A percentile compares a stretch with the other conserved stretches of the same genome.
Evolutionary conservation across 2,797 vertebrate species (phyloP).

Genomic region (Clarias fuscus): DNA sequence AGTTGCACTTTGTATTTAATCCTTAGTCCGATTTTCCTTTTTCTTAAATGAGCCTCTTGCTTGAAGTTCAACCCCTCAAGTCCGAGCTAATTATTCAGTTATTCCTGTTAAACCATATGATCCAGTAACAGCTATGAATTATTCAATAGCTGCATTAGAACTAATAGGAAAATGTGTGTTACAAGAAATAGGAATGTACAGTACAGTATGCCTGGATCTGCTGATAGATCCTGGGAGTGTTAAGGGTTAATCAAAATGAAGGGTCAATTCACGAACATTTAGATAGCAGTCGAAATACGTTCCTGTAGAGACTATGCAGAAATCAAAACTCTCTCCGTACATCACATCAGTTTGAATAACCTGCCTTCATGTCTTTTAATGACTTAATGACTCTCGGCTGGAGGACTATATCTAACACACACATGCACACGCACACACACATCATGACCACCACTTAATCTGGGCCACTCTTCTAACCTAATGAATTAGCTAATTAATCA

Average conservation of each 20-base stretch:
- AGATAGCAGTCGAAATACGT: not conserved
- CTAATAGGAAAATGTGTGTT: constrained; percentile 18
- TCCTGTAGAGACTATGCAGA: not conserved
- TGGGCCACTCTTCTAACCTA: constrained; percentile 78
- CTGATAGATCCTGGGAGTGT: not conserved
- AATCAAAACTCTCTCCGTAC: not conserved
- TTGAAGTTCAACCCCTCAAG: constrained; percentile 6
- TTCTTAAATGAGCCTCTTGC: not conserved
- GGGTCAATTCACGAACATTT: not conserved
- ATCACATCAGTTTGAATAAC: not conserved
- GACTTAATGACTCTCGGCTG: constrained; percentile 25
- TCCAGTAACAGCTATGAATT: not conserved
- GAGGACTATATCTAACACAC: constrained; percentile 4
- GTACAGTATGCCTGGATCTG: not conserved
- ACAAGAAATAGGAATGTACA: not conserved
- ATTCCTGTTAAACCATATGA: constrained; percentile 5
- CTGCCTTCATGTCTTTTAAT: not conserved
- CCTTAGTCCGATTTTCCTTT: not conserved
- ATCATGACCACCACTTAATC: constrained; percentile 55
- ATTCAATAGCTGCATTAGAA: constrained; percentile 10
- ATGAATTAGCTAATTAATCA: constrained; percentile 85
- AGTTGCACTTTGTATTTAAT: not conserved
- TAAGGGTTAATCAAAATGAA: not conserved
- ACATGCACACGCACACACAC: constrained; percentile 32
- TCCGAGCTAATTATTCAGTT: not conserved